Conservation (phyloP, 2,113 vertebrate genomes). For the Plestiodon gilberti region DNA sequence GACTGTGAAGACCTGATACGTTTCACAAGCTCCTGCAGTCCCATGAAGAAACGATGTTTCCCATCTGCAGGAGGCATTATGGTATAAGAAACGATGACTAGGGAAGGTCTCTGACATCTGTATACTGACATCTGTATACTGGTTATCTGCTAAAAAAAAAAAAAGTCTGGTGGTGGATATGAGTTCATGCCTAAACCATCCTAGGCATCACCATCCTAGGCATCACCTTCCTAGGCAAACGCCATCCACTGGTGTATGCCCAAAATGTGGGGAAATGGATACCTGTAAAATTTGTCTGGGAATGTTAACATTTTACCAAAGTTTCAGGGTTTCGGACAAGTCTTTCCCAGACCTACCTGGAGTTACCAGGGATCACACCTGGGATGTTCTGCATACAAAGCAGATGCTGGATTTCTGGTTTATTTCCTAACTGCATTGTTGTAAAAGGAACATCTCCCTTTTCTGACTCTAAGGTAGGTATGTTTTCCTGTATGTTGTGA, state of each 20-base stretch:
- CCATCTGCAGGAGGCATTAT: neutral
- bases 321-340: too few relatives aligned
- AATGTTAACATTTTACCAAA: neutral
- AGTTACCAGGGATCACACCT: too few relatives aligned
- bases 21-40: neutral
- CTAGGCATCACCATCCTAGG: too few relatives aligned
- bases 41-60: neutral
- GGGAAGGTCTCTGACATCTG: neutral
- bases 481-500: neutral
- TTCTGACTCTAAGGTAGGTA: neutral
- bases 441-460: neutral
- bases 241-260: too few relatives aligned
- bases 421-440: neutral
- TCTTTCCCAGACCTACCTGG: too few relatives aligned
- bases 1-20: neutral
- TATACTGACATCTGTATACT: neutral
- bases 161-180: neutral
- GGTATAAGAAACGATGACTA: neutral
- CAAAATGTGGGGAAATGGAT: too few relatives aligned
- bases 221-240: too few relatives aligned
- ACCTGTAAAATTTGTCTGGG: neutral
- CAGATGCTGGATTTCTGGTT: neutral
- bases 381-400: too few relatives aligned
- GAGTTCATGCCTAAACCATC: neutral
- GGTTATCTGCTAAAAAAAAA: neutral